Conservation (phyloP, 2,888 invertebrate species). For the Drosophila bunnanda region DNA sequence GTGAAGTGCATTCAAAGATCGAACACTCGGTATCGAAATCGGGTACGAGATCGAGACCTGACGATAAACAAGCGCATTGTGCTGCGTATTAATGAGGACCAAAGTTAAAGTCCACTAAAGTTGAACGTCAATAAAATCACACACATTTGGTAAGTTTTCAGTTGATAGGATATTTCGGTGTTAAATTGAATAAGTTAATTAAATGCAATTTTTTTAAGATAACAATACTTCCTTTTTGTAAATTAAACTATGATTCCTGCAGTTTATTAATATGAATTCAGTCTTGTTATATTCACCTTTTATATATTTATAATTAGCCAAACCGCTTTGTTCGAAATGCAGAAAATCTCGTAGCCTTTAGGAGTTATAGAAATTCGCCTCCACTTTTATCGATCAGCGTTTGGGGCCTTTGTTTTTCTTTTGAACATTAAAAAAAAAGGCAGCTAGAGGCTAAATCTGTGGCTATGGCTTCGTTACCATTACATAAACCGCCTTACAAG, state of each 20-base stretch:
- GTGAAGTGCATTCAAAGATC: conserved; percentile 38
- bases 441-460: conserved; percentile 27
- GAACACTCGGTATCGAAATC: conserved; percentile 15
- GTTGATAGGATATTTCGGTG: not conserved
- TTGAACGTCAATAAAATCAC: not conserved
- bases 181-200: too few relatives aligned
- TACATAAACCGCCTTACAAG: conserved; percentile 55
- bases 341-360: not conserved
- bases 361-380: conserved; percentile 12
- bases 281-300: not conserved
- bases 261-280: too few relatives aligned
- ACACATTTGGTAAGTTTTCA: not conserved
- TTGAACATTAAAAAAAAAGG: conserved; percentile 8
- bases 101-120: not conserved
- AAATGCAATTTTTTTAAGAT: not conserved
- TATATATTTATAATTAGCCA: not conserved
- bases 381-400: conserved; percentile 32
- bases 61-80: conserved; percentile 49
- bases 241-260: not conserved
- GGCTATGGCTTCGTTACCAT: conserved; percentile 49
- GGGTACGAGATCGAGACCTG: conserved; percentile 28
- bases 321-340: not conserved
- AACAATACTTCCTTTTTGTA: not conserved
- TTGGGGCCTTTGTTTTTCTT: conserved; percentile 35
- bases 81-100: conserved; percentile 55